phyloP scores from a whole-genome alignment of 2,113 vertebrate genomes.

The Campylorhamphus procurvoides region DNA sequence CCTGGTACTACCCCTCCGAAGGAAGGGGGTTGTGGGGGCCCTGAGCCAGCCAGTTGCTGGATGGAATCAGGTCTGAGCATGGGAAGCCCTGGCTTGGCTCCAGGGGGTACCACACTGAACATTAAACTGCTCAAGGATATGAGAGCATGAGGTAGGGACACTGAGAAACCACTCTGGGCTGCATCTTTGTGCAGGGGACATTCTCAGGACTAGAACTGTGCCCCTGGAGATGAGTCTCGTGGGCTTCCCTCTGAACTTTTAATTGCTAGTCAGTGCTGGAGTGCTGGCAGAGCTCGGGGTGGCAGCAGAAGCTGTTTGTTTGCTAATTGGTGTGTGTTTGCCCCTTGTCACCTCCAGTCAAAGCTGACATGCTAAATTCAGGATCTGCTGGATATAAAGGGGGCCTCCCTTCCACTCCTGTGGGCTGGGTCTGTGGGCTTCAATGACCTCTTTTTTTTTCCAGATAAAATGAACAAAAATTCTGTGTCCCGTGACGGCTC shows the following conservation, averaged over 20 bases:
- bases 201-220: background rate
- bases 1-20: accelerated
- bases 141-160: background rate
- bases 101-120: background rate
- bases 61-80: background rate
- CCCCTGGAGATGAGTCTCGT: background rate
- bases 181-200: background rate
- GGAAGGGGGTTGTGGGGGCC: background rate
- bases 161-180: background rate
- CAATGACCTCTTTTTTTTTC: background rate
- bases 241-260: background rate
- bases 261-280: background rate
- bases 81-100: background rate
- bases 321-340: background rate
- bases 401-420: background rate
- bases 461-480: background rate
- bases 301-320: background rate
- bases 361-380: background rate
- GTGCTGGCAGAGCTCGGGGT: background rate
- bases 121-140: background rate
- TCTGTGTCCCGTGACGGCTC: background rate
- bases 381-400: background rate
- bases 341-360: background rate
- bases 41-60: background rate
- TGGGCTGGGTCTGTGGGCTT: background rate